These are phyloP conservation scores for Petrocephalus microphthalmus DNA, from an alignment of 2,113 vertebrate species.

Conservation along the genomic window DNA sequence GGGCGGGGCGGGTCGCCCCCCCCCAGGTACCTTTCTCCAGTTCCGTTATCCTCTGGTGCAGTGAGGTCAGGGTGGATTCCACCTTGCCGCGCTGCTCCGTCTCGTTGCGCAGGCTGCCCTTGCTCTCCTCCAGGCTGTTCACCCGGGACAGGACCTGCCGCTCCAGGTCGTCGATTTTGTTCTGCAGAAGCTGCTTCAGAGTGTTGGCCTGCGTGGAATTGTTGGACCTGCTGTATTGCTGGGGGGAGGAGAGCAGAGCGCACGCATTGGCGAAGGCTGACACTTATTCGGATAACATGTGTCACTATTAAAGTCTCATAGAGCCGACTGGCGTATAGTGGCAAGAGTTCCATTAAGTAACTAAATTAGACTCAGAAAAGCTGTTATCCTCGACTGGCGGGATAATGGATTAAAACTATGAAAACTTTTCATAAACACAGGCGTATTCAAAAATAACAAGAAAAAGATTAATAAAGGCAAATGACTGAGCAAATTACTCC, in stretches of 20 bases:
- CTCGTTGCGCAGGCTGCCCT: constrained; percentile 77
- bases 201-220: constrained; percentile 84
- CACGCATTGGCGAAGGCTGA: not conserved
- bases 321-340: constrained; percentile 12
- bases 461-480: not conserved
- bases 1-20: not conserved
- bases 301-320: constrained; percentile 8
- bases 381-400: constrained; percentile 21
- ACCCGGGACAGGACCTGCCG: constrained; percentile 89
- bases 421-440: not conserved
- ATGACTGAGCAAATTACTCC: not conserved
- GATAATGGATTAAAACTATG: not conserved
- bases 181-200: constrained; percentile 90
- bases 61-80: constrained; percentile 85
- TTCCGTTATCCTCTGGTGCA: constrained; percentile 93
- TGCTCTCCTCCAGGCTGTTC: constrained; percentile 87
- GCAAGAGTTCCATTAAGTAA: constrained; percentile 1
- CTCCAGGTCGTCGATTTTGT: constrained; percentile 91
- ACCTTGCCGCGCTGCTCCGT: constrained; percentile 87
- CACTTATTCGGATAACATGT: not conserved
- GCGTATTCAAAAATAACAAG: not conserved
- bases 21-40: constrained; percentile 80
- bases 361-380: constrained; percentile 24
- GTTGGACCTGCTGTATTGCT: constrained; percentile 91
- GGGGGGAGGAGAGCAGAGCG: constrained; percentile 19